Evolutionary conservation across 53 echinoderm and acorn worm species (phyloP), one percentile per base, ranked within the genome.

Genomic region (Echinarachnius parma): DNA sequence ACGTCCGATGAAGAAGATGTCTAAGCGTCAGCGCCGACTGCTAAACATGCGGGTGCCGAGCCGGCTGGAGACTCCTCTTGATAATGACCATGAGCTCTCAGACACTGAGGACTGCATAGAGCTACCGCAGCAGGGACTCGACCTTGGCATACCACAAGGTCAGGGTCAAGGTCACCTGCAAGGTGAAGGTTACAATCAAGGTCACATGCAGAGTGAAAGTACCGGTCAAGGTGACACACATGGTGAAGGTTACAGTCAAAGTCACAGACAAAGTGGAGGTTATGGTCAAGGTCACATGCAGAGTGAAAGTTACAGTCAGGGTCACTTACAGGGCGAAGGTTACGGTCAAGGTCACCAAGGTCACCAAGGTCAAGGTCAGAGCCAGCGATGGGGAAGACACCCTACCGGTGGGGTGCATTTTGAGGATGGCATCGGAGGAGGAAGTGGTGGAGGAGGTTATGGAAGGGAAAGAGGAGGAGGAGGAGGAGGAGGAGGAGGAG

Each of bases 11-110:
- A 46, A 31, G 53, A 39, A 15, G 21, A 46, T 66, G 3, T 58
- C 44, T 5, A 34, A 34, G 21, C 39, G 57, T 32, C 28, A 26
- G 53, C 48, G 31, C n/a, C 57, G 67, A 60, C 25, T 32, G 45
- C 75, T 52, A 28, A 50, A 42, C 53, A 75, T 80, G 42, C 87
- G 62, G 29, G 61, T 76, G 1, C 91, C 91, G 16, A 83, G 88
- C 66, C 74, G 88, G 22, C 84, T 81, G 15, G 92, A 92, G 57
- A 92, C 92, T 1, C 92, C 92, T 13, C 81, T 92, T 54, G 84
- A 72, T 23, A 78, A 84, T 36, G 84, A 72, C 28, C 78, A 84
- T 36, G 61, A 52, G 21, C 82, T 85, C 31, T 36, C 75, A 0
- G 88, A 82, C 18, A 75, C 63, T 0, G 84, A 89, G n/a, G 74